Evolutionary conservation across 2,797 vertebrate species (phyloP), one percentile per base, ranked within the genome.

Genomic region (Stomatorhinus walkeri): DNA sequence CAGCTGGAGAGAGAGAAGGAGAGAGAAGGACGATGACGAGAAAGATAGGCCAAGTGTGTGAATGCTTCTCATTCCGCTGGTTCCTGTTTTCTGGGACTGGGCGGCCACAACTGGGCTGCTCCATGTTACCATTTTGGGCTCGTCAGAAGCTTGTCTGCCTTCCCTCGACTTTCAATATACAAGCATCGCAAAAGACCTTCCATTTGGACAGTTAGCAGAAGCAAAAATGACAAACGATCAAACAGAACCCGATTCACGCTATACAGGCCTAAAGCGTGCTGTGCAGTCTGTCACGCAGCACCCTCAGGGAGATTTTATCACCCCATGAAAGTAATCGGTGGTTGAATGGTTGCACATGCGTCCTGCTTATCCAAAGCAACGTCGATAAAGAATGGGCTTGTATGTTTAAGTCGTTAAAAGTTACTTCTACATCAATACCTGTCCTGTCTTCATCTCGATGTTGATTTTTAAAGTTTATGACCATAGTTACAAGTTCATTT

Each of bases 381-480:
- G 14, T 51, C 49, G 28, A 68, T 68, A 19, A 76, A 68, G 0
- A 40, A 46, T 40, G 6, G n/a, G 48, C 14, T 2, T 43, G 3
- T 16, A 59, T 64, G 85, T 49, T 46, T 88, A 40, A 79, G 68
- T 49, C 68, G 5, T 68, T 81, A 81, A 16, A 40, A 24, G 32
- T 12, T 1, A 51, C 10, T 56, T 76, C 32, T 51, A 51, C 16
- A 24, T 89, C 72, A 64, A 64, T 89, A 61, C 51, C 54, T 64
- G 1, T 16, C 32, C 72, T 52, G 59, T 88, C 72, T 59, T 59
- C 56, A 59, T 59, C 22, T 68, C 87, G 24, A 8, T 40, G 43
- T 54, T 56, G 24, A 32, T 79, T 87, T 72, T 56, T 61, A 56
- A 89, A 89, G 68, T 87, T 40, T n/a, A 54, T 88, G 87, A 59